A percentile compares a stretch with the other conserved stretches of the same genome.
Evolutionary conservation across 1,140 invertebrate genomes (phyloP).

Genomic region (Drosophila lini): DNA sequence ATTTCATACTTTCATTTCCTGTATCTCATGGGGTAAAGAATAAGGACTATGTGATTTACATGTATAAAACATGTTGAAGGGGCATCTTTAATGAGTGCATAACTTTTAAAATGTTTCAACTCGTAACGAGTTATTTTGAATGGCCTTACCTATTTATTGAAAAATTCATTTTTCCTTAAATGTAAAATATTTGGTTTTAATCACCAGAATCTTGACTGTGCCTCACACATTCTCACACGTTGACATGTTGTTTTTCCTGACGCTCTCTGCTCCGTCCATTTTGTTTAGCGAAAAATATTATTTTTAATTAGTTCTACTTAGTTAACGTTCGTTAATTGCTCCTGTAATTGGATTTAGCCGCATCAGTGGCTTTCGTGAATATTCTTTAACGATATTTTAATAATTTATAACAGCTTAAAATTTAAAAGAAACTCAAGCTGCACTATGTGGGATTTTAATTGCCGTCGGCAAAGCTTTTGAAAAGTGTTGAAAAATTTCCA

Average conservation of each 20-base stretch:
- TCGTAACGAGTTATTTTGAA: neutral
- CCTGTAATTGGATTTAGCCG: constrained; percentile 79
- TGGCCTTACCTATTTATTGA: neutral
- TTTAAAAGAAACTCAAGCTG: constrained; percentile 24
- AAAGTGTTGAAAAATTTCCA: constrained; percentile 47
- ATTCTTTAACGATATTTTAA: constrained; percentile 74
- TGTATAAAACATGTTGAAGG: no score
- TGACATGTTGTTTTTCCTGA: neutral
- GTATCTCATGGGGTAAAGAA: neutral
- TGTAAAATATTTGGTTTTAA: neutral
- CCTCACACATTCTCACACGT: constrained; percentile 4
- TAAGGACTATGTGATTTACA: no score
- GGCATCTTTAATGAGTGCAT: no score
- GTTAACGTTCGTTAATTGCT: constrained; percentile 80
- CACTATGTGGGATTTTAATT: constrained; percentile 53
- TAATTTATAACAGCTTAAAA: constrained; percentile 50
- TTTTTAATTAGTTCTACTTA: constrained; percentile 83
- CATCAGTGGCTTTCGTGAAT: constrained; percentile 58
- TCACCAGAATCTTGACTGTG: constrained; percentile 4
- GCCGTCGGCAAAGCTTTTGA: constrained; percentile 50
- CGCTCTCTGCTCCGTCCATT: constrained; percentile 34
- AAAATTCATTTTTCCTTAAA: neutral
- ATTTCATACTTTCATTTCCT: neutral
- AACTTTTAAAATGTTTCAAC: no score
- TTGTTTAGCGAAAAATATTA: constrained; percentile 77